A percentile compares a stretch with the other conserved stretches of the same genome.
Evolutionary conservation across 2,113 vertebrate species (phyloP).

Genomic region (Stomatorhinus ivindoensis): DNA sequence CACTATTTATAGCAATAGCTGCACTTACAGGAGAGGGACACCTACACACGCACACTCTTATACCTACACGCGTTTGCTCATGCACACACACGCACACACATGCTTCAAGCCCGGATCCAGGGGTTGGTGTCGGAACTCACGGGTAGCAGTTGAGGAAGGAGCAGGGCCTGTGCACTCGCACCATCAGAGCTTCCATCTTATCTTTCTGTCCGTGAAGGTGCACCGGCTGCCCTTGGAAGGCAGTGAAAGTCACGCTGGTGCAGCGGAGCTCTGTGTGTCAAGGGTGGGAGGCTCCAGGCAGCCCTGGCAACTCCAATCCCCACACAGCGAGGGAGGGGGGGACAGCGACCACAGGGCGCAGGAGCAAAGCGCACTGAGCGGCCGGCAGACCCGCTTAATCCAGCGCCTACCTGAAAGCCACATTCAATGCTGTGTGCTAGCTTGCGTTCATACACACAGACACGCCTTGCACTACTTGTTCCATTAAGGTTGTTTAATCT

Average conservation of each 20-base stretch:
- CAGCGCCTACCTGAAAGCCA: slow-evolving; percentile 11
- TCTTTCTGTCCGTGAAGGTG: slow-evolving; percentile 67
- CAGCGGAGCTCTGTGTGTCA: slow-evolving; percentile 53
- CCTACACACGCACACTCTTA: not conserved
- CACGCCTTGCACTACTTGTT: not conserved
- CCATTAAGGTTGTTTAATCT: not conserved
- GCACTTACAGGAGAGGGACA: slow-evolving; percentile 2
- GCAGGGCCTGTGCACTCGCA: slow-evolving; percentile 72
- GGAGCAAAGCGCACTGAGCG: slow-evolving; percentile 14
- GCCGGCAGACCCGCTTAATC: slow-evolving; percentile 18
- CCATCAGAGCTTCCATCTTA: slow-evolving; percentile 74
- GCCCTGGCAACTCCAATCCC: slow-evolving; percentile 53
- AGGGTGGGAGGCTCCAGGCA: slow-evolving; percentile 58
- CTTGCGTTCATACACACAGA: slow-evolving; percentile 25
- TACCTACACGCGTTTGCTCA: slow-evolving; percentile 33
- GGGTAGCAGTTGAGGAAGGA: slow-evolving; percentile 64
- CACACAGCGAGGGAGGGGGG: slow-evolving; percentile 56
- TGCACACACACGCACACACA: slow-evolving; percentile 7
- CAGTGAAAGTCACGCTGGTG: slow-evolving; percentile 76
- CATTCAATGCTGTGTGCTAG: slow-evolving; percentile 25
- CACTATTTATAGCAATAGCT: slow-evolving; percentile 16
- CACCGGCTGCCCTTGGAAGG: slow-evolving; percentile 72
- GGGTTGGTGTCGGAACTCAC: slow-evolving; percentile 64
- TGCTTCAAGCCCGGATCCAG: not conserved
- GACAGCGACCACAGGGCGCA: slow-evolving; percentile 27